These are phyloP conservation scores for Anguilla pacifica DNA, from an alignment of 2,797 vertebrate genomes.

Conservation along the genomic window DNA sequence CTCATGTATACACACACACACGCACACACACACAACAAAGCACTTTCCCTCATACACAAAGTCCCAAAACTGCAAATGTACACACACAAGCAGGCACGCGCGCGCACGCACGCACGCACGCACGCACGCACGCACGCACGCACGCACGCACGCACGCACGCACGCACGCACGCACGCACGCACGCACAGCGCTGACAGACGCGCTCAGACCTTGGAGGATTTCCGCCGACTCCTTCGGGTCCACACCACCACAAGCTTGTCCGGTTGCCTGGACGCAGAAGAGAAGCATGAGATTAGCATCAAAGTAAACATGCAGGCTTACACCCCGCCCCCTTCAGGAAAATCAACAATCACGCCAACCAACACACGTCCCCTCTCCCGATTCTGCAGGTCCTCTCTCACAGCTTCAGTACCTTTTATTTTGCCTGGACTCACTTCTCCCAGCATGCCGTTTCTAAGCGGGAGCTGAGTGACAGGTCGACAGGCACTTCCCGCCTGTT, in stretches of 20 bases:
- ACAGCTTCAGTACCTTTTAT: not conserved
- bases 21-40: not conserved
- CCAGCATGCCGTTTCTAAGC: not conserved
- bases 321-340: not conserved
- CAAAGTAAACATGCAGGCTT: not conserved
- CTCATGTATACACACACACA: not conserved
- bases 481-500: not conserved
- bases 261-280: constrained; percentile 85
- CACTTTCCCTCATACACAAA: constrained; percentile 1
- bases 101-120: not conserved
- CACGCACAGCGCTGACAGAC: not conserved
- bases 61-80: not conserved
- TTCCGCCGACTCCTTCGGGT: constrained; percentile 97
- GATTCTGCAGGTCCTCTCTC: not conserved
- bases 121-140: not conserved
- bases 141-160: not conserved
- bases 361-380: not conserved
- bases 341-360: not conserved
- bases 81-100: not conserved
- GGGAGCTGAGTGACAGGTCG: not conserved
- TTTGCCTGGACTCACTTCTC: not conserved
- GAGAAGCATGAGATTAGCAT: not conserved
- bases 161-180: constrained; percentile 16
- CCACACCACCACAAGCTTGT: constrained; percentile 98
- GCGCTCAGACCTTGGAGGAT: constrained; percentile 91